phyloP scores from a whole-genome alignment of 1,140 invertebrate species.

The Neodiprion pinetum region DNA sequence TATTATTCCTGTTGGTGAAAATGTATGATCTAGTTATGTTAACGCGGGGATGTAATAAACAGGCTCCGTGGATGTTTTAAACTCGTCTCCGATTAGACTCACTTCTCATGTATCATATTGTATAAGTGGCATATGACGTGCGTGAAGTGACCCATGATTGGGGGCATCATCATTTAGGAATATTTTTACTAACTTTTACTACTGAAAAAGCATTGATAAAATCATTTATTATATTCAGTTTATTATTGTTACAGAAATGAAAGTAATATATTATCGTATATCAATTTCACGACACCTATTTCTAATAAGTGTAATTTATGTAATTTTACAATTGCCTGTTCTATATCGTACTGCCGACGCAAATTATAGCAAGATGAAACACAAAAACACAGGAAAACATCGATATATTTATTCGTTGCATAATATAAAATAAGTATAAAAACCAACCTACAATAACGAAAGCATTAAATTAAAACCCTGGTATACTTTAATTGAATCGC shows the following conservation, averaged over 20 bases:
- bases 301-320: background rate
- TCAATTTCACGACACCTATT: background rate
- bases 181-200: conserved; percentile 51
- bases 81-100: too few species aligned
- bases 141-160: too few species aligned
- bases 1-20: background rate
- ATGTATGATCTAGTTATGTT: background rate
- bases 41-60: background rate
- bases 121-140: too few species aligned
- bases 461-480: too few species aligned
- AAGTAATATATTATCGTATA: conserved; percentile 9
- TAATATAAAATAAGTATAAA: background rate
- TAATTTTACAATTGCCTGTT: too few species aligned
- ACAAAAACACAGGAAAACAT: background rate
- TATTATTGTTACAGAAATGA: conserved; percentile 42
- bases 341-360: too few species aligned
- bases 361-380: too few species aligned
- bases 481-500: too few species aligned
- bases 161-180: background rate
- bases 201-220: conserved; percentile 54
- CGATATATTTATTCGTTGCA: background rate
- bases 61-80: background rate
- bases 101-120: too few species aligned
- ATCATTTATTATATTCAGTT: conserved; percentile 52
- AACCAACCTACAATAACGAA: too few species aligned